These are phyloP conservation scores for Scomber colias DNA, from an alignment of 2,113 vertebrate genomes.

Conservation along the genomic window DNA sequence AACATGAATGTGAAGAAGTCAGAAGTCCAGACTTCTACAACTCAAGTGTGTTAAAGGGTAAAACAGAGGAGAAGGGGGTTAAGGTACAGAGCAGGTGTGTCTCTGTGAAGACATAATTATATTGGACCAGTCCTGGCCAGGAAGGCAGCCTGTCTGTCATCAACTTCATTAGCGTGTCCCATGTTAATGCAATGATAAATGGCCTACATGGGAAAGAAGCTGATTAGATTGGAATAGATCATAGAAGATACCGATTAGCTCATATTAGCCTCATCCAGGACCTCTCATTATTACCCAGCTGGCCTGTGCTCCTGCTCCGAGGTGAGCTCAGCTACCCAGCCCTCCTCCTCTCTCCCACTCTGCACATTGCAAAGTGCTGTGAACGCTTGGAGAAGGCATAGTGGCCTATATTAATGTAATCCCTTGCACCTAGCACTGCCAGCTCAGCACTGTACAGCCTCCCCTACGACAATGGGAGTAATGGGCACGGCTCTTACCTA, in stretches of 20 bases:
- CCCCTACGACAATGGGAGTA: constrained; percentile 71
- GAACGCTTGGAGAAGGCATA: constrained; percentile 58
- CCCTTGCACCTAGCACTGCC: constrained; percentile 68
- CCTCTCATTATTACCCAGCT: constrained; percentile 66
- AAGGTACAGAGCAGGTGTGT: neutral
- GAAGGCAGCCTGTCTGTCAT: constrained; percentile 46
- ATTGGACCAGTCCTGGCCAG: constrained; percentile 22
- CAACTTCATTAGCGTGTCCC: constrained; percentile 69
- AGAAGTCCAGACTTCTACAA: neutral
- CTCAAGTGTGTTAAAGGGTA: neutral
- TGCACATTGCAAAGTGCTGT: constrained; percentile 62
- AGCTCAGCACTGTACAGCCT: constrained; percentile 74
- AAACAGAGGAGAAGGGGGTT: neutral
- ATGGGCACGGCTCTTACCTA: constrained; percentile 63
- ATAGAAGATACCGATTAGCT: constrained; percentile 72
- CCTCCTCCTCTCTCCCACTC: constrained; percentile 14
- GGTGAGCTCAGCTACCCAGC: constrained; percentile 17
- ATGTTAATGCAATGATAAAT: constrained; percentile 71
- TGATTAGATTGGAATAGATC: constrained; percentile 76
- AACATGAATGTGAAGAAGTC: neutral
- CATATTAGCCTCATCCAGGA: constrained; percentile 68
- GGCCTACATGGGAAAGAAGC: constrained; percentile 39
- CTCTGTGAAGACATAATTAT: constrained; percentile 47
- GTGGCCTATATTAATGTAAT: constrained; percentile 75
- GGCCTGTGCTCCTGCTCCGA: constrained; percentile 44